Evolutionary conservation across 2,797 vertebrate genomes (phyloP).

Genomic region (Scleropages formosus): DNA sequence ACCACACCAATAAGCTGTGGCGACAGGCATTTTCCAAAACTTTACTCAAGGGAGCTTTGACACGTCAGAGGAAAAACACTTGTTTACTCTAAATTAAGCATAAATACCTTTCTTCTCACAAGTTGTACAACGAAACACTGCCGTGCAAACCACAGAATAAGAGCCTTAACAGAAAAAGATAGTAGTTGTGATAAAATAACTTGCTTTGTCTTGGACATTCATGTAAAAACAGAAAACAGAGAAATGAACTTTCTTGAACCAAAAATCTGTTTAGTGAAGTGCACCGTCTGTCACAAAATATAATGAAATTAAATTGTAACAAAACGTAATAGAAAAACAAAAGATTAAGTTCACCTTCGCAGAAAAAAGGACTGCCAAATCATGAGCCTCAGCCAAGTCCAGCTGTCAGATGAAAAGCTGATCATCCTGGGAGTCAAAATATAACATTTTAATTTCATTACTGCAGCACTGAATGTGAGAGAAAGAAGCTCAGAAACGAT

Average conservation of each 20-base stretch:
- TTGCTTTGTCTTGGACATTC: conserved; percentile 4
- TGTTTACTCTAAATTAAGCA: too few relatives aligned
- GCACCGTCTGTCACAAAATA: background rate
- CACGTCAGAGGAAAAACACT: too few relatives aligned
- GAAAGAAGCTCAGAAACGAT: background rate
- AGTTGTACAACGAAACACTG: too few relatives aligned
- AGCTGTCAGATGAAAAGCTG: background rate
- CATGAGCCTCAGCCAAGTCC: background rate
- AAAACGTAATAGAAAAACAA: background rate
- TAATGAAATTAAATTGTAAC: background rate
- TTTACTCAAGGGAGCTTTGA: too few relatives aligned
- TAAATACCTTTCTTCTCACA: too few relatives aligned
- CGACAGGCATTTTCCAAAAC: too few relatives aligned
- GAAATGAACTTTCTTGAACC: background rate
- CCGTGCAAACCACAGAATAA: background rate
- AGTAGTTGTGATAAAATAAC: background rate
- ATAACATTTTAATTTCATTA: background rate
- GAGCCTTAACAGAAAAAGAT: background rate
- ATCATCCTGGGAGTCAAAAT: background rate
- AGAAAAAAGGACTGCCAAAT: background rate
- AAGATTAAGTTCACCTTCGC: background rate
- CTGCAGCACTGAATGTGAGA: background rate
- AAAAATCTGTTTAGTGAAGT: background rate
- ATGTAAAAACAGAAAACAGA: background rate
- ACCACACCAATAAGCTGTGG: too few relatives aligned